Base-by-base conservation (phyloP, 2,888 invertebrate species). In the Dione vanillae region DNA sequence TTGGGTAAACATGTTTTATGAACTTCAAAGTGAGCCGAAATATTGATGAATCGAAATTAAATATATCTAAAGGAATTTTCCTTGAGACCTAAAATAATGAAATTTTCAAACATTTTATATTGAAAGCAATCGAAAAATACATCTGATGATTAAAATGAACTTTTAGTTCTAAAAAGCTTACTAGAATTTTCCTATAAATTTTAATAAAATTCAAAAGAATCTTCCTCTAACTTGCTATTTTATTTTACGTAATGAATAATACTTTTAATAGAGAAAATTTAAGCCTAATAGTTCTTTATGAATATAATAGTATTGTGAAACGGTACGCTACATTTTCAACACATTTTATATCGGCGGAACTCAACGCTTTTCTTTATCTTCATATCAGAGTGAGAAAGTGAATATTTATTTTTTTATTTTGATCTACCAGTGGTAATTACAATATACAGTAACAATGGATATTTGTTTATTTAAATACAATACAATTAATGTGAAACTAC, bases 241-340 rank as follows among this genome's bases (percentile, higher is more conserved):
- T 43, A 61, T 61, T n/a, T 19, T 61, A n/a, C 43, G 20, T 61
- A 19, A 27, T 43, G 43, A 61, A 43, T 61, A 43, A 27, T 43
- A 27, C n/a, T 43, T 61, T 61, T n/a, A 0, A 61, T 20, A 27
- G 43, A 45, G 14, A 43, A 59, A 43, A 43, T 11, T 43, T 6
- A n/a, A 43, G 5, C 6, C n/a, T n/a, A n/a, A 37, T 54, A 47
- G n/a, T 47, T 47, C 16, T 16, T n/a, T n/a, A n/a, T n/a, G n/a
- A n/a, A n/a, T n/a, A n/a, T n/a, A n/a, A n/a, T n/a, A n/a, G n/a
- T n/a, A n/a, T n/a, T n/a, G n/a, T n/a, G n/a, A n/a, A n/a, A n/a
- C n/a, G n/a, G n/a, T n/a, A n/a, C n/a, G n/a, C n/a, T n/a, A n/a
- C n/a, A n/a, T n/a, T n/a, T n/a, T n/a, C n/a, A n/a, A n/a, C n/a